These are phyloP conservation scores for Brachyptera putata DNA, from an alignment of 2,888 invertebrate genomes.

Conservation along the genomic window DNA sequence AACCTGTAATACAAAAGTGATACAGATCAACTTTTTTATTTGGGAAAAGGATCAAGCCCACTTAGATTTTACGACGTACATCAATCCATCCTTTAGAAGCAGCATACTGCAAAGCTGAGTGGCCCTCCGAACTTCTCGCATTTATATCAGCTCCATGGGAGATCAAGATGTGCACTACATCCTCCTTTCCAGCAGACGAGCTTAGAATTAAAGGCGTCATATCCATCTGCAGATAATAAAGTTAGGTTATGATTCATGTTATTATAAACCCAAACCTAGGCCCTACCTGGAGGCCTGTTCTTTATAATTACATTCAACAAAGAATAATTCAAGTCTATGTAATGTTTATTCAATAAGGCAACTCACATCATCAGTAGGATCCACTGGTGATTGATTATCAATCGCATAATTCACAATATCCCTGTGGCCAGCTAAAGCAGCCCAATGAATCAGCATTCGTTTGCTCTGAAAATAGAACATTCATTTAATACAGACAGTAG, in stretches of 20 bases:
- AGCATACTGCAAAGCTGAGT: conserved; percentile 79
- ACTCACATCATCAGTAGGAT: conserved; percentile 66
- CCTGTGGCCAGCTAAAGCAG: conserved; percentile 70
- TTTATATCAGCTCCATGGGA: conserved; percentile 68
- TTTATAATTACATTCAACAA: not conserved
- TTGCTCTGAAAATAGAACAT: conserved; percentile 54
- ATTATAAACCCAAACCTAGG: no score
- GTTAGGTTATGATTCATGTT: not conserved
- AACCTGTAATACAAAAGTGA: conserved; percentile 53
- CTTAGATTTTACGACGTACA: conserved; percentile 45
- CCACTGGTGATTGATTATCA: conserved; percentile 60
- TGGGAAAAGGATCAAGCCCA: not conserved
- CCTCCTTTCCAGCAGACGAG: conserved; percentile 68
- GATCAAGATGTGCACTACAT: conserved; percentile 63
- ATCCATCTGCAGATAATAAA: conserved; percentile 47
- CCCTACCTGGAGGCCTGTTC: no score
- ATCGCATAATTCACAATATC: conserved; percentile 66
- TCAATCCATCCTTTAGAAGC: conserved; percentile 77
- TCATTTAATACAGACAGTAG: no score
- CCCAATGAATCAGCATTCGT: conserved; percentile 74
- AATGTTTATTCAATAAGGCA: not conserved
- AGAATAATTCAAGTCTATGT: no score
- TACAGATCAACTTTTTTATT: not conserved
- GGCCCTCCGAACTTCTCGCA: conserved; percentile 66
- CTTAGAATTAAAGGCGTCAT: conserved; percentile 78